Conservation (phyloP, 2,113 vertebrate genomes). For the Urocolius indicus region DNA sequence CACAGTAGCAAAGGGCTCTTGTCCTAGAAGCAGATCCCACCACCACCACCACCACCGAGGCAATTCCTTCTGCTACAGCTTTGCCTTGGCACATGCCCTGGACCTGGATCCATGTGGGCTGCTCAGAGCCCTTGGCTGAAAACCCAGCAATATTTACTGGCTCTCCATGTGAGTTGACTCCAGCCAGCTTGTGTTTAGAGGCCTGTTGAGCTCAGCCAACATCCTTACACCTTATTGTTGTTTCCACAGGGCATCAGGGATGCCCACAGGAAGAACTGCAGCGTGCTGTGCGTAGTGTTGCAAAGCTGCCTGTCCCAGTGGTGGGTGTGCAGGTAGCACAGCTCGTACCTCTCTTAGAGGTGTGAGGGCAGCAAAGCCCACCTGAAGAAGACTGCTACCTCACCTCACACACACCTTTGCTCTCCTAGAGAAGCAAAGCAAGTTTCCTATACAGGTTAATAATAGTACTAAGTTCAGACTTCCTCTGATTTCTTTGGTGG, state of each 20-base stretch:
- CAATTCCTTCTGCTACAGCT: neutral
- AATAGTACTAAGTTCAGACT: neutral
- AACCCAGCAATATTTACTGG: neutral
- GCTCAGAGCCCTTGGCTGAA: neutral
- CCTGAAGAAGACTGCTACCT: neutral
- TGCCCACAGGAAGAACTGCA: neutral
- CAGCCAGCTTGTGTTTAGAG: neutral
- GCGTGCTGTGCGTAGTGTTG: neutral
- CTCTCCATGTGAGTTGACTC: neutral
- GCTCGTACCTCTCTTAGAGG: neutral
- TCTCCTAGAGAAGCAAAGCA: neutral
- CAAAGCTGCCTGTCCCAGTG: accelerated
- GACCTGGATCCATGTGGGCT: neutral
- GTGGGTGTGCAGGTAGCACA: neutral
- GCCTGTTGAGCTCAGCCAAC: neutral
- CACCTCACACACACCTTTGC: neutral
- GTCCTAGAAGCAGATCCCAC: neutral
- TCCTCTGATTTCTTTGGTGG: neutral
- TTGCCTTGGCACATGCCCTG: neutral
- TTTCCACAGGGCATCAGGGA: neutral
- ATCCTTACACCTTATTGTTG: neutral
- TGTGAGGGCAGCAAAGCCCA: neutral
- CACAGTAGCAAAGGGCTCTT: neutral
- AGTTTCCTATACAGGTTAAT: neutral
- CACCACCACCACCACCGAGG: neutral